A percentile compares a stretch with the other conserved stretches of the same genome.
These are phyloP conservation scores for Pituophis catenifer DNA, from an alignment of 2,113 vertebrate genomes.

Conservation along the genomic window DNA sequence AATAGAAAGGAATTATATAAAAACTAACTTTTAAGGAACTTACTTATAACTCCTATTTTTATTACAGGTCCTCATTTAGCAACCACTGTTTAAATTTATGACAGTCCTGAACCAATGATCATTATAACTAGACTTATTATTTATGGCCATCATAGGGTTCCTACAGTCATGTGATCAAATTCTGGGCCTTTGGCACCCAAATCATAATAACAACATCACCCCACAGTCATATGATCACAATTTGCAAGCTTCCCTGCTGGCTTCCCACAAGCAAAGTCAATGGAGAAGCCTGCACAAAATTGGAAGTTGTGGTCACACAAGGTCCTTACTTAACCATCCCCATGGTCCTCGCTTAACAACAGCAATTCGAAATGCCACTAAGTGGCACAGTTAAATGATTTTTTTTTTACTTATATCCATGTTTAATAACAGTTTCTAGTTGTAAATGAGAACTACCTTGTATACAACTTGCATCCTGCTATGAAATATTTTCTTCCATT, in stretches of 20 bases:
- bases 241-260: not conserved
- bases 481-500: not conserved
- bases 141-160: not conserved
- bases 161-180: not conserved
- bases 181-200: not conserved
- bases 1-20: not conserved
- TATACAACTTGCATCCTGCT: not conserved
- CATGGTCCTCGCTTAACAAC: not conserved
- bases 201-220: not conserved
- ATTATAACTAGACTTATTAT: not conserved
- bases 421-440: not conserved
- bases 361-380: not conserved
- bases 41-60: not conserved
- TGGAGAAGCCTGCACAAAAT: not conserved
- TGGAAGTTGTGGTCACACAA: not conserved
- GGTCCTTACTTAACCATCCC: not conserved
- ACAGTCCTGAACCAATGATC: not conserved
- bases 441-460: not conserved
- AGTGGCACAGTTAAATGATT: not conserved
- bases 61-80: not conserved
- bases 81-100: not conserved
- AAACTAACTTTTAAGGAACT: not conserved
- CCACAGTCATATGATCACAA: not conserved
- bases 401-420: not conserved
- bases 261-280: not conserved